phyloP scores from a whole-genome alignment of 1,140 invertebrate species.

The Lamellibrachia luymesi region DNA sequence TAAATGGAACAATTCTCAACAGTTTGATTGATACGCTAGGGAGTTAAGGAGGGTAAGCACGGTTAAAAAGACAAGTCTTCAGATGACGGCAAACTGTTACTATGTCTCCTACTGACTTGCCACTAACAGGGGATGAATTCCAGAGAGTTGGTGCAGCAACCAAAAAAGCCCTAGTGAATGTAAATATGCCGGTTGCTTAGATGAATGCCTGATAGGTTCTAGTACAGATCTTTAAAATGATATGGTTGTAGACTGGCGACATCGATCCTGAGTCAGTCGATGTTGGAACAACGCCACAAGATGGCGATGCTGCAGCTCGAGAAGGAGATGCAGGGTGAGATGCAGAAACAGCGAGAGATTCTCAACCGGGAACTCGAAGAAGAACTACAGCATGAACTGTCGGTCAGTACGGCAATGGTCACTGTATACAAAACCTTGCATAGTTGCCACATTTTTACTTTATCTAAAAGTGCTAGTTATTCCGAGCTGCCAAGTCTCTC shows the following conservation, averaged over 20 bases:
- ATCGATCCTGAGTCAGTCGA: conserved; percentile 37
- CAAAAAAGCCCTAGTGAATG: no score
- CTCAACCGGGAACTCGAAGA: conserved; percentile 44
- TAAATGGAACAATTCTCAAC: background rate
- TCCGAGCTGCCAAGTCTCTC: no score
- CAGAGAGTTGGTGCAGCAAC: no score
- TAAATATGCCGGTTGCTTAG: background rate
- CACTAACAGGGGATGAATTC: no score
- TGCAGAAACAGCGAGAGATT: conserved; percentile 44
- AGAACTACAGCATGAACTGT: conserved; percentile 42
- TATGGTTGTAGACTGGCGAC: conserved; percentile 41
- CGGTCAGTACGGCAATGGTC: conserved; percentile 31
- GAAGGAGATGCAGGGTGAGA: conserved; percentile 45
- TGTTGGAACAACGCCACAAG: conserved; percentile 46
- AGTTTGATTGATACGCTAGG: background rate
- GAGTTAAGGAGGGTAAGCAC: background rate
- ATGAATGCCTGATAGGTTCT: background rate
- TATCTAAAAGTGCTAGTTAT: no score
- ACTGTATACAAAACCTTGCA: background rate
- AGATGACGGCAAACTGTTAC: no score
- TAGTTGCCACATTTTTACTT: no score
- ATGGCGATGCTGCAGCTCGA: conserved; percentile 45
- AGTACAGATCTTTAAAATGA: background rate
- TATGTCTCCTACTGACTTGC: no score
- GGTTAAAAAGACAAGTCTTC: no score